Evolutionary conservation across 2,888 invertebrate species (phyloP).

Genomic region (Drosophila koepferae): DNA sequence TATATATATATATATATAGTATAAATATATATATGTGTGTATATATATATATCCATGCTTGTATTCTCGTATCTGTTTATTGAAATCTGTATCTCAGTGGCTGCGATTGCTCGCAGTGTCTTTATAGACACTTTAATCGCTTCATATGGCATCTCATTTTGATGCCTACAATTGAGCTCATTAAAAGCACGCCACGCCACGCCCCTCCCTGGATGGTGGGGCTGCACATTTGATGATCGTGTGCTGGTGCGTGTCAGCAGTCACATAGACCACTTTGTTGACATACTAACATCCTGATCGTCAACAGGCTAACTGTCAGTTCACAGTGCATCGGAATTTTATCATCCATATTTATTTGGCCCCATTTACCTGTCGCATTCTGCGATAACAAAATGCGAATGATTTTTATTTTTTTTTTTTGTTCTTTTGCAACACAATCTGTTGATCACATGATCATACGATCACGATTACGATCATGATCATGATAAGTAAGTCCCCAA

Average conservation of each 20-base stretch:
- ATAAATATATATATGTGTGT: background rate
- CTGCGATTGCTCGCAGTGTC: slow-evolving; percentile 14
- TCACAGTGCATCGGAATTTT: slow-evolving; percentile 36
- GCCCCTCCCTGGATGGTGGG: background rate
- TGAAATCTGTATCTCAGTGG: slow-evolving; percentile 47
- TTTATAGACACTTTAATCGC: slow-evolving; percentile 37
- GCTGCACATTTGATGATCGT: slow-evolving; percentile 9
- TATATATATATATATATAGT: background rate
- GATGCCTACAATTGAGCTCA: slow-evolving; percentile 15
- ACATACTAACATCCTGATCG: slow-evolving; percentile 43
- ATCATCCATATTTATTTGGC: slow-evolving; percentile 47
- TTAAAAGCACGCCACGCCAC: slow-evolving; percentile 4
- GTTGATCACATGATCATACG: slow-evolving; percentile 22
- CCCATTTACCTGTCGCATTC: slow-evolving; percentile 36
- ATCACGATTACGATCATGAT: background rate
- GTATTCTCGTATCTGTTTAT: slow-evolving; percentile 33
- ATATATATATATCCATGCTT: slow-evolving; percentile 1
- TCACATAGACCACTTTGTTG: slow-evolving; percentile 56
- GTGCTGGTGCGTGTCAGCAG: slow-evolving; percentile 50
- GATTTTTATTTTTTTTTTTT: background rate
- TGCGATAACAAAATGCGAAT: background rate
- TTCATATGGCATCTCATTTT: slow-evolving; percentile 17
- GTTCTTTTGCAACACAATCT: background rate
- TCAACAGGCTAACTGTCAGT: background rate
- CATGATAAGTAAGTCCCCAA: background rate